Evolutionary conservation across 1,140 invertebrate species (phyloP).

Genomic region (Chelonus insularis): DNA sequence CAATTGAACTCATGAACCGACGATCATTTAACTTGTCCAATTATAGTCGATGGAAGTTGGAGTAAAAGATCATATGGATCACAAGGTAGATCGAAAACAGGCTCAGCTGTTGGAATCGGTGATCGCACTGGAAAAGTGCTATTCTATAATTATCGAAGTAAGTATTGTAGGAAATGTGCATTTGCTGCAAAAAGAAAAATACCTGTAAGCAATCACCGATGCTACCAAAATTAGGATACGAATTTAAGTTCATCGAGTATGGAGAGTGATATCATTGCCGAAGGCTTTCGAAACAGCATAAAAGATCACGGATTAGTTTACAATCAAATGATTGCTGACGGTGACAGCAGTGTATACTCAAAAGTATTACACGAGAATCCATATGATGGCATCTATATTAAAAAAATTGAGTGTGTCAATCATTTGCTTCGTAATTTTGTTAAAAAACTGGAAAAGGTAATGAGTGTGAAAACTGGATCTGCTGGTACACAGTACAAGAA

Average conservation of each 20-base stretch:
- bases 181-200: slow-evolving; percentile 27
- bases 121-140: slow-evolving; percentile 38
- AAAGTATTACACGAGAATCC: slow-evolving; percentile 23
- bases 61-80: too few relatives aligned
- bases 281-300: slow-evolving; percentile 44
- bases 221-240: slow-evolving; percentile 43
- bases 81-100: too few relatives aligned
- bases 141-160: slow-evolving; percentile 41
- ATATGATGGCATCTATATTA: slow-evolving; percentile 32
- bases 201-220: slow-evolving; percentile 28
- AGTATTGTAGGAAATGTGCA: slow-evolving; percentile 43
- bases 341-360: slow-evolving; percentile 42
- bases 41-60: too few relatives aligned
- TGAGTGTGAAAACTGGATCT: background rate
- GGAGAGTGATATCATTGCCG: slow-evolving; percentile 50
- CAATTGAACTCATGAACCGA: too few relatives aligned
- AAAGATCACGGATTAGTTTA: slow-evolving; percentile 41
- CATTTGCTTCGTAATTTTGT: slow-evolving; percentile 32
- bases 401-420: slow-evolving; percentile 40
- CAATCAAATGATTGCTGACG: slow-evolving; percentile 42
- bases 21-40: too few relatives aligned
- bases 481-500: background rate
- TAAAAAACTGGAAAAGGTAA: slow-evolving; percentile 20
- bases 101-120: slow-evolving; percentile 35
- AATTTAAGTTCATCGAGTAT: slow-evolving; percentile 43